These are phyloP conservation scores for Nomada fucata DNA, from an alignment of 2,888 invertebrate species.

Conservation along the genomic window DNA sequence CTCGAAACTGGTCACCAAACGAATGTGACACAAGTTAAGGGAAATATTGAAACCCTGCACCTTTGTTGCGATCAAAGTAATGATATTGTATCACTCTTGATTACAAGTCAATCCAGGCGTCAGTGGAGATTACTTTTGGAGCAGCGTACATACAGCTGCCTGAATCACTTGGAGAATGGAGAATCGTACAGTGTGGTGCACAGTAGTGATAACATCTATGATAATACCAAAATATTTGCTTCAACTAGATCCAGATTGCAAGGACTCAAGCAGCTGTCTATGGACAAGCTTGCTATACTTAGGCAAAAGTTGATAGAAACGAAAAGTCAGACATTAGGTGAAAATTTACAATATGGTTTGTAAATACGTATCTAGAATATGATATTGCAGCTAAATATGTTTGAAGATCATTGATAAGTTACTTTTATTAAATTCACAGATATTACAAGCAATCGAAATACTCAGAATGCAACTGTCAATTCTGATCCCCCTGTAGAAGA, in stretches of 20 bases:
- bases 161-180: slow-evolving; percentile 62
- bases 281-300: slow-evolving; percentile 88
- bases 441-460: slow-evolving; percentile 60
- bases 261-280: slow-evolving; percentile 89
- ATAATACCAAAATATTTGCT: slow-evolving; percentile 80
- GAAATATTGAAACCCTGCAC: slow-evolving; percentile 87
- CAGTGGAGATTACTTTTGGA: slow-evolving; percentile 94
- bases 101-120: slow-evolving; percentile 89
- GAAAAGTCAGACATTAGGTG: slow-evolving; percentile 79
- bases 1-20: slow-evolving; percentile 89
- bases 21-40: slow-evolving; percentile 86
- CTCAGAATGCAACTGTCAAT: slow-evolving; percentile 48
- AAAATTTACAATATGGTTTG: slow-evolving; percentile 68
- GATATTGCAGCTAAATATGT: neutral
- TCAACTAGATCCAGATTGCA: slow-evolving; percentile 86
- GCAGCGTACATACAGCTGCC: slow-evolving; percentile 88
- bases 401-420: neutral
- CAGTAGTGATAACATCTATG: slow-evolving; percentile 47
- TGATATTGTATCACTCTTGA: slow-evolving; percentile 87
- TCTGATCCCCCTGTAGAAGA: slow-evolving; percentile 71
- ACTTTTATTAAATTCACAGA: slow-evolving; percentile 54
- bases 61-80: slow-evolving; percentile 90
- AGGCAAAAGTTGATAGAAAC: slow-evolving; percentile 87
- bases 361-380: slow-evolving; percentile 1
- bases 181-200: slow-evolving; percentile 37